These are phyloP conservation scores for Epinotia ramella DNA, from an alignment of 2,888 invertebrate genomes.

Conservation along the genomic window DNA sequence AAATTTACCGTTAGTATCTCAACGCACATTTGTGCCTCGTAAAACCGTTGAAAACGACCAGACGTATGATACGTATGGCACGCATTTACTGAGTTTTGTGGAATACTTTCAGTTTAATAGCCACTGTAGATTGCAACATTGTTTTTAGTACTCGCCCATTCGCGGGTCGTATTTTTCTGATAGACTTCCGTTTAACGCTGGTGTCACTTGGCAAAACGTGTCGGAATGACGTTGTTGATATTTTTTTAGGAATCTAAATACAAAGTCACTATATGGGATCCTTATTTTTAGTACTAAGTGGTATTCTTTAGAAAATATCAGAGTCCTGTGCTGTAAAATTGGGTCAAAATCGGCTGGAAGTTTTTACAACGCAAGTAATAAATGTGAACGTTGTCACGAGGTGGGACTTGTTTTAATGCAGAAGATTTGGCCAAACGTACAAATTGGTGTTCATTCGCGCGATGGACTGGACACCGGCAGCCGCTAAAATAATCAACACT, in stretches of 20 bases:
- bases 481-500: slow-evolving; percentile 32
- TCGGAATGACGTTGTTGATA: not conserved
- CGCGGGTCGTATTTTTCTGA: slow-evolving; percentile 36
- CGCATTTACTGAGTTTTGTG: slow-evolving; percentile 41
- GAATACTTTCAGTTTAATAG: slow-evolving; percentile 44
- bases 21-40: slow-evolving; percentile 40
- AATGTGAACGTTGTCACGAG: not conserved
- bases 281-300: too few species aligned
- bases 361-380: not conserved
- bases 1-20: slow-evolving; percentile 38
- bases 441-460: slow-evolving; percentile 6
- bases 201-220: slow-evolving; percentile 12
- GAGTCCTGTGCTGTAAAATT: too few species aligned
- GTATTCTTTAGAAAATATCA: too few species aligned
- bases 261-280: not conserved
- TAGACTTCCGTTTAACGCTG: slow-evolving; percentile 24
- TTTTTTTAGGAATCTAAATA: not conserved
- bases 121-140: slow-evolving; percentile 44
- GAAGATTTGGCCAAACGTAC: not conserved
- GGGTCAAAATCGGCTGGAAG: too few species aligned
- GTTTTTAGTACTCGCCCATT: slow-evolving; percentile 38
- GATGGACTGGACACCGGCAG: not conserved
- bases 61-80: slow-evolving; percentile 38
- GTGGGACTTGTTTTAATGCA: not conserved
- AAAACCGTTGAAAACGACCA: slow-evolving; percentile 37